Evolutionary conservation across 2,113 vertebrate species (phyloP), one percentile per base, ranked within the genome.

Genomic region (Pogona vitticeps): DNA sequence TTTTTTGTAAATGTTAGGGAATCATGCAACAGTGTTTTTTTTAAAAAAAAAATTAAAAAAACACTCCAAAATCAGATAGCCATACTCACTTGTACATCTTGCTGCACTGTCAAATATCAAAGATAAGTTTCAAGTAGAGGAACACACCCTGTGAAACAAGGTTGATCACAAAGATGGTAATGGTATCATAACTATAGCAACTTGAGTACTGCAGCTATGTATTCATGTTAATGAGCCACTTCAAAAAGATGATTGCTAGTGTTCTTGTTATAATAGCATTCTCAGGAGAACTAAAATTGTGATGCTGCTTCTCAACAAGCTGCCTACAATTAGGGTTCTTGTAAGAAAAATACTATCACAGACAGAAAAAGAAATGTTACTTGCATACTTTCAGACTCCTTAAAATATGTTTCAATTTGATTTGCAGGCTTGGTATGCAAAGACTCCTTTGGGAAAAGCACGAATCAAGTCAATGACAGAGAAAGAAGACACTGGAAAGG

Each of bases 381-480:
- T 26, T 86, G 23, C 80, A 9, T 82, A 82, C 46, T 70, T 75
- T 28, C 21, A 70, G 77, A 12, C 0, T 46, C 18, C 20, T 28
- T 88, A 90, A 82, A 63, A 10, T 14, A n/a, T 38, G 5, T 26
- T 80, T 46, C 1, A 87, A 18, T 85, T 90, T 91, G 36, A 9
- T 96, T 94, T 91, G 23, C 91, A 98, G 97, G 76, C 52, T 52
- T 98, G 98, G 98, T 98, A 97, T 21, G 90, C 94, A 85, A 97
- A 95, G 91, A 98, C 97, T 5, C 97, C 97, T 0, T 79, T 98
- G 92, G 97, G 97, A 0, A 97, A 61, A 85, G 97, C 91, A 2
- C 94, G 94, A 71, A 81, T 42, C 0, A 81, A 90, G 87, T 95
- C 95, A 0, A 83, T 92, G 23, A 93, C 67, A 1, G 59, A 38